Evolutionary conservation across 1,140 invertebrate genomes (phyloP).

Genomic region (Dendrolimus punctatus): DNA sequence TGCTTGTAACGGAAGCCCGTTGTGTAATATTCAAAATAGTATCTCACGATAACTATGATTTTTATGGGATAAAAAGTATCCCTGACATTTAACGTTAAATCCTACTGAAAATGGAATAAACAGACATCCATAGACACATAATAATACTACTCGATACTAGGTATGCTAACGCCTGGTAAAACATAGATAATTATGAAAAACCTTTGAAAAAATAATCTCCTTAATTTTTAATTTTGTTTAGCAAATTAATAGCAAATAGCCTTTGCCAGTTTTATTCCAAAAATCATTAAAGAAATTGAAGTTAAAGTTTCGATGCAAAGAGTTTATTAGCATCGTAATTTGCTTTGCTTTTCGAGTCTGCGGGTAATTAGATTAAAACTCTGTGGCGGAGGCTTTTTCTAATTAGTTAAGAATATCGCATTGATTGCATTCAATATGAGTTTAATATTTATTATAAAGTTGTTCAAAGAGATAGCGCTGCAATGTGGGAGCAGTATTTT

Average conservation of each 20-base stretch:
- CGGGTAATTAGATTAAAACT: conserved; percentile 33
- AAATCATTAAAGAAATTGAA: conserved; percentile 6
- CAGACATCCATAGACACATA: too few relatives aligned
- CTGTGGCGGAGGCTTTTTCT: conserved; percentile 7
- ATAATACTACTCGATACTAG: too few relatives aligned
- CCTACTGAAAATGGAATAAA: too few relatives aligned
- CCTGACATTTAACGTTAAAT: too few relatives aligned
- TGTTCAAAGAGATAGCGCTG: too few relatives aligned
- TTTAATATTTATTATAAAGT: too few relatives aligned
- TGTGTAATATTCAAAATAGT: too few relatives aligned
- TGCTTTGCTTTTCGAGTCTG: conserved; percentile 24
- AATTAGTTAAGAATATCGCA: conserved; percentile 6
- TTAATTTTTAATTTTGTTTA: not conserved
- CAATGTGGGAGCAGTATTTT: too few relatives aligned
- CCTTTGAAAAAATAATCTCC: too few relatives aligned
- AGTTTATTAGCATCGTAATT: conserved; percentile 44
- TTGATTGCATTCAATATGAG: not conserved
- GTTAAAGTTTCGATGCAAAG: conserved; percentile 5
- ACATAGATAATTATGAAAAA: too few relatives aligned
- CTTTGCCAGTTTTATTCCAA: conserved; percentile 2
- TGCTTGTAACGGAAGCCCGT: too few relatives aligned
- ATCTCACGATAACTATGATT: not conserved
- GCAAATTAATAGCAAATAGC: not conserved
- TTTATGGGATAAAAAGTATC: not conserved
- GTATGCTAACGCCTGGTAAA: too few relatives aligned